Evolutionary conservation across 2,797 vertebrate species (phyloP), one percentile per base, ranked within the genome.

Genomic region (Astyanax mexicanus): DNA sequence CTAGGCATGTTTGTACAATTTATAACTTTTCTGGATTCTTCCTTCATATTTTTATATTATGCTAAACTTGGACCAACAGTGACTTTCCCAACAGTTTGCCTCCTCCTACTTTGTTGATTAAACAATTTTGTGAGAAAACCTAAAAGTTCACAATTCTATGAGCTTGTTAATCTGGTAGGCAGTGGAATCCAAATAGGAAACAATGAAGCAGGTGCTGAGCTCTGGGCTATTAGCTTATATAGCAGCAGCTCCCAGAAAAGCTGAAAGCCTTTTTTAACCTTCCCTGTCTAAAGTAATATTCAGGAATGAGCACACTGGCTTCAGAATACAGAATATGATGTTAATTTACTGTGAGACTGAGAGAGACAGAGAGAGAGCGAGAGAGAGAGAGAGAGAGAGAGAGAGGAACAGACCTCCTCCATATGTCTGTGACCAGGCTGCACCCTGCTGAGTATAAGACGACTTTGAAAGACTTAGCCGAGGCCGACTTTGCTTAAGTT

Each of bases 161-260:
- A 5, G 29, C 32, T 32, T 32, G 29, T 32, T 5, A 5, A 29
- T 32, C 5, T 32, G 32, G 40, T 3, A 13, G 40, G 42, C 4
- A 2, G 23, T 9, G 1, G 17, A 19, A 4, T 29, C 21, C 64
- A 23, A 19, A 11, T 13, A 49, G 32, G 44, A 35, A 51, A 71
- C 45, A 47, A 72, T 47, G 42, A 32, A 3, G 15, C 62, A 6
- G 49, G 40, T 54, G 35, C 19, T 75, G 54, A 40, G 32, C 35
- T 69, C 64, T 74, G n/a, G 45, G 64, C 7, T 21, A 11, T 35
- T 35, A 32, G n/a, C 44, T 49, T 35, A 66, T 17, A 5, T 29
- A 40, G 15, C 42, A n/a, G 25, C 62, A 27, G 21, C 13, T 40
- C 38, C 21, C 1, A 1, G 23, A 17, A 65, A 47, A 66, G 10